Base-by-base conservation (phyloP, 2,797 vertebrate species). In the Sebastes wilsoni region DNA sequence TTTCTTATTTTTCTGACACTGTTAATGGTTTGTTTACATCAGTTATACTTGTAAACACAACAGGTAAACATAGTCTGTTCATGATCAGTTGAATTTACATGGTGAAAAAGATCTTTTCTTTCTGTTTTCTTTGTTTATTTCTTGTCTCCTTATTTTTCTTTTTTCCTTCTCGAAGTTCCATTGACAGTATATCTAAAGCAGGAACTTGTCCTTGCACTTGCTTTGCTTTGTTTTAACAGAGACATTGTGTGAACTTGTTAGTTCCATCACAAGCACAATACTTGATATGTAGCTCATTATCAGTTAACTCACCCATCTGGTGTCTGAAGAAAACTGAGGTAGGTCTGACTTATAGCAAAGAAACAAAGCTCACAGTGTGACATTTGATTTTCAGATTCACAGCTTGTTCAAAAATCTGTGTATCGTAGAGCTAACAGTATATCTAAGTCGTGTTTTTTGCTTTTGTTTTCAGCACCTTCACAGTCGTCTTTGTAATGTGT, bases 211-310 rank as follows among this genome's bases (percentile, higher is more conserved):
- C 14, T 27, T 27, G 14, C 46, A 20, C 18, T 49, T 49, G 16
- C 28, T 60, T 60, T 36, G 10, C 23, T 34, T 22, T 74, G 9
- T 58, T 46, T 46, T 46, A 69, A 20, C 9, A 30, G 16, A 36
- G 11, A 9, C n/a, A 5, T 23, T 49, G 54, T 66, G 30, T 56
- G 32, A 73, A 66, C 25, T 42, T 1, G 2, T 79, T 68, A 32
- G n/a, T 59, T 8, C 11, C 13, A 36, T 75, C 60, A 71, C 8
- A 59, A 42, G 32, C 27, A 30, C 54, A 68, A 20, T 38, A 46
- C 25, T 16, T 72, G 18, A 61, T 27, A 64, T 65, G 55, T 18
- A 9, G 38, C 71, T 85, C 49, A 66, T 80, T 80, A 72, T 78
- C 59, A 69, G 28, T 54, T 77, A 49, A 38, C 65, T 71, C 28